Evolutionary conservation across 2,113 vertebrate genomes (phyloP), one percentile per base, ranked within the genome.

Genomic region (Macrotus californicus): DNA sequence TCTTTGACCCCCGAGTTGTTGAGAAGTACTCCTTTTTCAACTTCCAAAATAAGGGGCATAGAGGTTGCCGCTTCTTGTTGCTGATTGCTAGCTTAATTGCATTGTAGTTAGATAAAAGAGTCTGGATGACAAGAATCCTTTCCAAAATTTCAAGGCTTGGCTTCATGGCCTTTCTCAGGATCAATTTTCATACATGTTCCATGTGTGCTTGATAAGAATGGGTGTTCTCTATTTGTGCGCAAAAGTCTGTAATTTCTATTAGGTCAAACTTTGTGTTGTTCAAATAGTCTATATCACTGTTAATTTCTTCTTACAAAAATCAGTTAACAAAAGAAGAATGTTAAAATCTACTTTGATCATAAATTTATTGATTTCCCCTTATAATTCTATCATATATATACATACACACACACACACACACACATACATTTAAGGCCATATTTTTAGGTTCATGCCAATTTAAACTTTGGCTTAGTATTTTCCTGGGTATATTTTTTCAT

Each of bases 391-490:
- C 39, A 31, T 54, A 22, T 36, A 34, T 48, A 50, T 76, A 48
- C 34, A 10, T 36, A 9, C 19, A 19, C 34, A 34, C 50, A 50
- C 34, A 75, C 31, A 16, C 16, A 67, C 19, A 36, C 36, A 19
- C 19, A 67, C 3, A 41, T 72, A 46, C 18, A 46, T 48, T 85
- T 83, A 52, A 91, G 34, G 4, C 2, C 66, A 24, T 39, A 29
- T 90, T 43, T 39, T 43, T 21, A 50, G 41, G 76, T 43, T 96
- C 2, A 22, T 77, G 10, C 84, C 34, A 26, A 21, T 72, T 93
- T 76, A 92, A 41, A 56, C 26, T 87, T 87, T 93, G 76, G 36
- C 61, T 93, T 87, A 93, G 59, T 72, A 70, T 76, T 93, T 82
- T 11, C 50, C 66, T 70, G 26, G 36, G 8, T 66, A 31, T 77